Conservation (phyloP, 2,113 vertebrate genomes). For the Mormyrus lacerda region DNA sequence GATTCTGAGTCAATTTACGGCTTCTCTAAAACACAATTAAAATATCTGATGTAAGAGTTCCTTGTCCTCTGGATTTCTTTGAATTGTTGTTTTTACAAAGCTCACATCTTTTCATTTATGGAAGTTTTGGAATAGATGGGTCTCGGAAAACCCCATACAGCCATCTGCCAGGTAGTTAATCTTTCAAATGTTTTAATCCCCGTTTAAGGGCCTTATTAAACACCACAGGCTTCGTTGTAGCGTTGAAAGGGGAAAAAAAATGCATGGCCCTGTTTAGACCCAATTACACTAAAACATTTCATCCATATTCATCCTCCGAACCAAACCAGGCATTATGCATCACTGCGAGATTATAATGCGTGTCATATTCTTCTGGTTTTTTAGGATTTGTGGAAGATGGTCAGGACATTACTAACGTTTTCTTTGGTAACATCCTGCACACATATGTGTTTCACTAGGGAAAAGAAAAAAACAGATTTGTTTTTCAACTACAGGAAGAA, state of each 20-base stretch:
- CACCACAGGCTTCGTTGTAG: constrained; percentile 20
- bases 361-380: neutral
- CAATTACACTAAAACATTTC: constrained; percentile 27
- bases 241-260: neutral
- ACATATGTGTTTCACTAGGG: neutral
- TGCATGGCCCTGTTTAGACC: neutral
- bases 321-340: constrained; percentile 8
- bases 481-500: neutral
- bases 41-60: neutral
- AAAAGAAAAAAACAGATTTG: neutral
- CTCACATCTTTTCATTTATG: neutral
- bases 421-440: neutral
- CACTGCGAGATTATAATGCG: neutral
- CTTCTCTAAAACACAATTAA: neutral
- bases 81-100: neutral
- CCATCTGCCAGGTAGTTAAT: neutral
- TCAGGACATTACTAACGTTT: neutral
- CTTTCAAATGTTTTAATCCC: neutral
- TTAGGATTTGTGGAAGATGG: neutral
- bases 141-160: neutral
- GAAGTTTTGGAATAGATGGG: neutral
- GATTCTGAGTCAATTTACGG: neutral
- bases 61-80: neutral
- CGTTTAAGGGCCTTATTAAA: constrained; percentile 15
- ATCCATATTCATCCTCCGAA: constrained; percentile 29